Evolutionary conservation across 1,140 invertebrate species (phyloP), one percentile per base, ranked within the genome.

Genomic region (Drosophila sp.): DNA sequence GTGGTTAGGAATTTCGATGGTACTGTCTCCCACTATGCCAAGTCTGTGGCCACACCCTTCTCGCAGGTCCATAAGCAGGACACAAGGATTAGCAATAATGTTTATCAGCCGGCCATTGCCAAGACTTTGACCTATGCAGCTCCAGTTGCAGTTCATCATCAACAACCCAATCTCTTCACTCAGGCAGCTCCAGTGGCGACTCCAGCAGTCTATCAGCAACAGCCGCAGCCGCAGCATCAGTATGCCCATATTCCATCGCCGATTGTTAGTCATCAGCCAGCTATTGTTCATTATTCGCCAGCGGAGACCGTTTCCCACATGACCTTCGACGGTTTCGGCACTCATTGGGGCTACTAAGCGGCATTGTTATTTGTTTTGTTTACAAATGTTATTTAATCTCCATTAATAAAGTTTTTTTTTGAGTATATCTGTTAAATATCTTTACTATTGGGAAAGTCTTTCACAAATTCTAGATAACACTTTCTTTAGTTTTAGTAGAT

Each of bases 1-100:
- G 93, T 94, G 7, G 73, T 94, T 3, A 92, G 94, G 25, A 93
- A 93, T 50, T 90, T 93, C 62, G 94, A 93, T 60, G 94, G 94
- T 76, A 94, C 94, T 27, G 92, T 94, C n/a, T 94, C 94, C n/a
- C 92, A 93, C 69, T 94, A 94, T 90, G 92, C 93, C 80, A 95
- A 95, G 79, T 93, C 94, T 35, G 93, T 95, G n/a, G 93, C 95
- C 85, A 94, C 93, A 60, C 93, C 94, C 30, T 94, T 93, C 92
- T 94, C 94, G 57, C 94, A 93, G 81, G 94, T 95, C 11, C 93
- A 94, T 77, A 95, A 95, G 91, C 93, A 92, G 90, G 94, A 94
- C 85, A 91, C 90, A 8, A 92, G 94, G 38, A 93, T 94, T 79
- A 95, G 93, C 92, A 95, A 95, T 78, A 94, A 94, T 73, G 94